Conservation (phyloP, 2,797 vertebrate genomes). For the Margarornis squamiger region DNA sequence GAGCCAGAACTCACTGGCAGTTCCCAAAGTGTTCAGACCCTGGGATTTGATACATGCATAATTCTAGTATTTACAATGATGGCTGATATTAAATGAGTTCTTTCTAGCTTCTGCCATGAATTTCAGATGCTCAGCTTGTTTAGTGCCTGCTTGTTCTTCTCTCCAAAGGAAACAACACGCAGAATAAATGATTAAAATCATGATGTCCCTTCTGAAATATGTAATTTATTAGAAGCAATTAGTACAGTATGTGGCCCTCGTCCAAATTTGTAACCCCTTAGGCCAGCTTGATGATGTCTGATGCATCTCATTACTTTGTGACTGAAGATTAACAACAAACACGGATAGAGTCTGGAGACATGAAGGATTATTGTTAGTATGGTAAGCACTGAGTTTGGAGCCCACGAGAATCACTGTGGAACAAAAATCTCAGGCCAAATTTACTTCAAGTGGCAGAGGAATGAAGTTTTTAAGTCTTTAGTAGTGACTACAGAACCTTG, state of each 20-base stretch:
- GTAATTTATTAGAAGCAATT: constrained; percentile 72
- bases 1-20: not conserved
- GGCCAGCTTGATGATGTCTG: constrained; percentile 43
- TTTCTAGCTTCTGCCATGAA: constrained; percentile 46
- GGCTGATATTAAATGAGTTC: constrained; percentile 48
- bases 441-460: not conserved
- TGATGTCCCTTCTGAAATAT: constrained; percentile 60
- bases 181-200: constrained; percentile 71
- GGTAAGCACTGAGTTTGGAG: not conserved
- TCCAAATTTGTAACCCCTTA: constrained; percentile 63
- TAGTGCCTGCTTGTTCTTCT: constrained; percentile 30
- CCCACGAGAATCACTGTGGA: not conserved
- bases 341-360: not conserved
- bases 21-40: constrained; percentile 26
- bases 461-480: not conserved
- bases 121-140: constrained; percentile 43
- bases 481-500: not conserved
- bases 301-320: constrained; percentile 62
- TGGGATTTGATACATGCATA: constrained; percentile 46
- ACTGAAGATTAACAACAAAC: constrained; percentile 51
- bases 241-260: constrained; percentile 54
- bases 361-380: constrained; percentile 8
- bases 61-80: constrained; percentile 33
- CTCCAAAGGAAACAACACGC: constrained; percentile 62
- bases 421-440: constrained; percentile 8